Conservation (phyloP, 2,113 vertebrate genomes). For the Pionites leucogaster region DNA sequence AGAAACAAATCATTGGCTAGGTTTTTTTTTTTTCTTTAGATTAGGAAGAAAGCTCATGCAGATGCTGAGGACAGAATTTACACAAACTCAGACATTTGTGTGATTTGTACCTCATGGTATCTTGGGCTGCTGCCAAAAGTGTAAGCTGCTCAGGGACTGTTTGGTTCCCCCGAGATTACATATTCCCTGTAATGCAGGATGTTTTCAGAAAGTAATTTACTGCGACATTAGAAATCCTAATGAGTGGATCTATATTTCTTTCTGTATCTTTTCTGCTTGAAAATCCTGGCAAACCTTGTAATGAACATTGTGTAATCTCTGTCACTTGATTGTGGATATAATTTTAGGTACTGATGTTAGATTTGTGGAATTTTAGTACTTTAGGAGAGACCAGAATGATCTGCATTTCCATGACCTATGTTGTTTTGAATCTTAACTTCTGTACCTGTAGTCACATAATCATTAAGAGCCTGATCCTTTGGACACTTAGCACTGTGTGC, state of each 20-base stretch:
- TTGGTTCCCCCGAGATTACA: constrained; percentile 20
- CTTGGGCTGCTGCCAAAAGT: constrained; percentile 12
- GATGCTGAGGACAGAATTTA: constrained; percentile 17
- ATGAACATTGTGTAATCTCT: constrained; percentile 9
- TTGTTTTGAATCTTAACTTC: background rate
- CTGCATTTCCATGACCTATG: background rate
- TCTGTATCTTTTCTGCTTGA: background rate
- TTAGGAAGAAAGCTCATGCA: background rate
- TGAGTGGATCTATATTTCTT: background rate
- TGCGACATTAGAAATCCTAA: constrained; percentile 1
- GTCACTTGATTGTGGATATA: background rate
- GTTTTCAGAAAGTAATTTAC: constrained; percentile 37
- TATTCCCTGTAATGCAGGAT: constrained; percentile 21
- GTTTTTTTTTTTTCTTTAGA: background rate
- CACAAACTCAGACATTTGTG: background rate
- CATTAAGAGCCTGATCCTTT: background rate
- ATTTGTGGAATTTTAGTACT: constrained; percentile 14
- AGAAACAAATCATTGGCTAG: background rate
- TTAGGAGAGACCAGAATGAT: background rate
- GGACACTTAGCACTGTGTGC: background rate
- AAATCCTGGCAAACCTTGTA: constrained; percentile 14
- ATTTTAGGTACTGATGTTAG: constrained; percentile 34
- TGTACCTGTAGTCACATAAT: background rate
- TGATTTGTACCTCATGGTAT: constrained; percentile 20
- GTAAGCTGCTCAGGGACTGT: constrained; percentile 18